Evolutionary conservation across 2,797 vertebrate species (phyloP).

Genomic region (Protosalanx chinensis): DNA sequence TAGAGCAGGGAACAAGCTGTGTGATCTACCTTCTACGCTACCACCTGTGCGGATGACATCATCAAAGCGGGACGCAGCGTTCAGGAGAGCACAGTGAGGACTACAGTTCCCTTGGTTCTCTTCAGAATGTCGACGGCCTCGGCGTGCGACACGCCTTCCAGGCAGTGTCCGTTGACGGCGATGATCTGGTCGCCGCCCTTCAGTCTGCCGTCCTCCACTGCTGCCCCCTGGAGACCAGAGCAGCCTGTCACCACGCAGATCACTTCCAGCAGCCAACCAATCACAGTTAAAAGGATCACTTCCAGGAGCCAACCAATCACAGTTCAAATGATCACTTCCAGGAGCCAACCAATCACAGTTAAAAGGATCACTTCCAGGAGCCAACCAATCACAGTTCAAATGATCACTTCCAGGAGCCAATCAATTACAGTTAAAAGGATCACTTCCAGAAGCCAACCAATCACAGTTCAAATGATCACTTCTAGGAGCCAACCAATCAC

Average conservation of each 20-base stretch:
- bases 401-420: too few relatives aligned
- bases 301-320: too few relatives aligned
- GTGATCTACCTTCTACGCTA: not conserved
- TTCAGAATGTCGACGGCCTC: slow-evolving; percentile 89
- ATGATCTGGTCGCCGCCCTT: slow-evolving; percentile 91
- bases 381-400: too few relatives aligned
- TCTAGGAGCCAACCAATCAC: too few relatives aligned
- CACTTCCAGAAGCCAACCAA: too few relatives aligned
- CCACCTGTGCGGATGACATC: not conserved
- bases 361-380: too few relatives aligned
- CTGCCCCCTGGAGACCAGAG: slow-evolving; percentile 80
- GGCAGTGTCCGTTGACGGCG: slow-evolving; percentile 87
- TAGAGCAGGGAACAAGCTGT: not conserved
- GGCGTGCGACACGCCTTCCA: slow-evolving; percentile 87
- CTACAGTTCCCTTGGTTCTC: slow-evolving; percentile 84
- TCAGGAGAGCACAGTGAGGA: slow-evolving; percentile 85
- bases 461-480: too few relatives aligned
- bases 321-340: too few relatives aligned
- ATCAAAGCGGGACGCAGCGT: not conserved
- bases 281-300: too few relatives aligned
- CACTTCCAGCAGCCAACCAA: not conserved
- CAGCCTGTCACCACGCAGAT: not conserved
- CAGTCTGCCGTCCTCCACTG: slow-evolving; percentile 85
- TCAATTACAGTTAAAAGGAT: too few relatives aligned
- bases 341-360: too few relatives aligned